These are phyloP conservation scores for Myotis lucifugus DNA, from an alignment of 2,113 vertebrate genomes.

Conservation along the genomic window DNA sequence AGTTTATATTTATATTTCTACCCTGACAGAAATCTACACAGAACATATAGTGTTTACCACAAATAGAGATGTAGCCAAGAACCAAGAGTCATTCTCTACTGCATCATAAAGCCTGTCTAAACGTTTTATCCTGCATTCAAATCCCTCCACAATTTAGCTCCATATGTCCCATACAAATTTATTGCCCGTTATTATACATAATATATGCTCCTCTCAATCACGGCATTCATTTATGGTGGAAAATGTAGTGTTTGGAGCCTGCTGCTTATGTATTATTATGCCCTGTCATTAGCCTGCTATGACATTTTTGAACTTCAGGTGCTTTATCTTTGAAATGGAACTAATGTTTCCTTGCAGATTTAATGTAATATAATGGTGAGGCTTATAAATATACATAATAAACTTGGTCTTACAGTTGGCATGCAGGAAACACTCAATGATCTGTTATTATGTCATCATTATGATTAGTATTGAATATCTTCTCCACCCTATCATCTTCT, in stretches of 20 bases:
- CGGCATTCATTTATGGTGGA: not conserved
- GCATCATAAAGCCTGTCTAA: not conserved
- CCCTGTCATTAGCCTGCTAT: not conserved
- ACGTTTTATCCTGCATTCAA: not conserved
- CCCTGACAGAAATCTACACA: not conserved
- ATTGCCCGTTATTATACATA: not conserved
- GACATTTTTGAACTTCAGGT: not conserved
- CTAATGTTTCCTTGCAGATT: not conserved
- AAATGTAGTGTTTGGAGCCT: not conserved
- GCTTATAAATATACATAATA: not conserved
- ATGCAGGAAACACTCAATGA: not conserved
- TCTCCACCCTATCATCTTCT: not conserved
- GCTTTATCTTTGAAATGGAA: slow-evolving; percentile 6
- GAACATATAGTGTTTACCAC: not conserved
- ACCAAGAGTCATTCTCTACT: not conserved
- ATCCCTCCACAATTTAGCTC: not conserved
- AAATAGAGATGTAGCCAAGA: not conserved
- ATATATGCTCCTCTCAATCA: not conserved
- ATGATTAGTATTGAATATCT: not conserved
- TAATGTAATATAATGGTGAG: not conserved
- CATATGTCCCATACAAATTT: not conserved
- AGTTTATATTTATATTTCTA: slow-evolving; percentile 1
- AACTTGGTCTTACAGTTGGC: not conserved
- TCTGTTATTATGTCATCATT: not conserved
- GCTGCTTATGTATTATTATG: not conserved